Evolutionary conservation across 2,888 invertebrate genomes (phyloP).

Genomic region (Diaperis boleti): DNA sequence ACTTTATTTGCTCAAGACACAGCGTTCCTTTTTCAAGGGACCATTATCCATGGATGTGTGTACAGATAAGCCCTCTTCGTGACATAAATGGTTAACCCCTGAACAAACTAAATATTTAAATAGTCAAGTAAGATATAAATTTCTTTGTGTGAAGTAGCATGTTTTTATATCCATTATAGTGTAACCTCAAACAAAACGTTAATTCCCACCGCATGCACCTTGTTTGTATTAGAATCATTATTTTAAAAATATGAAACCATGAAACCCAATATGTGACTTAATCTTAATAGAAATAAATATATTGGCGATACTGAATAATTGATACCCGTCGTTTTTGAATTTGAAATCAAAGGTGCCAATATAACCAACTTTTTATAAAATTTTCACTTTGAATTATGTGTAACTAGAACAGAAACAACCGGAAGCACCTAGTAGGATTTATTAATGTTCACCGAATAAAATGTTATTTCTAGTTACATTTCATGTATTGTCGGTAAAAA

Average conservation of each 20-base stretch:
- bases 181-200: conserved; percentile 12
- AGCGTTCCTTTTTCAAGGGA: conserved; percentile 1
- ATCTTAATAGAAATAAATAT: too few relatives aligned
- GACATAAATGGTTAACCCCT: conserved; percentile 19
- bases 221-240: conserved; percentile 1
- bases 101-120: conserved; percentile 27
- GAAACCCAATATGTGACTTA: too few relatives aligned
- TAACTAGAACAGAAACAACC: too few relatives aligned
- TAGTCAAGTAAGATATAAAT: conserved; percentile 25
- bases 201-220: not conserved
- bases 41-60: conserved; percentile 4
- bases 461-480: too few relatives aligned
- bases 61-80: conserved; percentile 16
- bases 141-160: conserved; percentile 21
- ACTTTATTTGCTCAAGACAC: conserved; percentile 5
- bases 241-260: not conserved
- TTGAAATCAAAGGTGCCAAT: too few relatives aligned
- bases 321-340: too few relatives aligned
- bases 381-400: too few relatives aligned
- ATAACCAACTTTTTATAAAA: too few relatives aligned
- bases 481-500: too few relatives aligned
- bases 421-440: too few relatives aligned
- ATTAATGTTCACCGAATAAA: too few relatives aligned
- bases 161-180: conserved; percentile 15
- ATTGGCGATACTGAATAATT: too few relatives aligned